phyloP scores from a whole-genome alignment of 1,140 invertebrate genomes.

The Penaeus vannamei region DNA sequence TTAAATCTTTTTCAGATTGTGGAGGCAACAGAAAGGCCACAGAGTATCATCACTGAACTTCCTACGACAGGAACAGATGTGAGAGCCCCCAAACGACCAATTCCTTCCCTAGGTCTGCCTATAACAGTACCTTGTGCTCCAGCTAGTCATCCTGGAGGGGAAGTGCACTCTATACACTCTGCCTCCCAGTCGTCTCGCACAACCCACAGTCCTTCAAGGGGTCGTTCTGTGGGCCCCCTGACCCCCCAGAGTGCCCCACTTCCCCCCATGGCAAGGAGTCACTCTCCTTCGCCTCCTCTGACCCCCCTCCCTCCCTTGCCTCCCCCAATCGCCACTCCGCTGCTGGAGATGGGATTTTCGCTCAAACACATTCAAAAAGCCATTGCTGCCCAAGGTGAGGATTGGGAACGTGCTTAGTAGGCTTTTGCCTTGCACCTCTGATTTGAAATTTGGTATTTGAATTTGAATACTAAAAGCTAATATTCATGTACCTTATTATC shows the following conservation, averaged over 20 bases:
- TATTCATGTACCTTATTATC: too few relatives aligned
- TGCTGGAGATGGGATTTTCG: slow-evolving; percentile 80
- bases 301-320: slow-evolving; percentile 71
- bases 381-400: slow-evolving; percentile 74
- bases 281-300: slow-evolving; percentile 52
- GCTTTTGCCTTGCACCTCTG: not conserved
- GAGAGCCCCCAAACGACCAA: slow-evolving; percentile 51
- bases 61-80: slow-evolving; percentile 21
- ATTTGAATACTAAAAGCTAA: too few relatives aligned
- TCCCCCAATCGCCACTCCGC: slow-evolving; percentile 75
- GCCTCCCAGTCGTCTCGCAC: slow-evolving; percentile 20
- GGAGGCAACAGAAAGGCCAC: slow-evolving; percentile 45
- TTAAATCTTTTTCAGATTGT: slow-evolving; percentile 19
- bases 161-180: slow-evolving; percentile 16
- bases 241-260: slow-evolving; percentile 58
- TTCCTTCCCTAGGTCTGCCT: slow-evolving; percentile 70
- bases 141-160: slow-evolving; percentile 57
- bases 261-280: slow-evolving; percentile 51
- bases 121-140: slow-evolving; percentile 68
- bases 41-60: slow-evolving; percentile 37
- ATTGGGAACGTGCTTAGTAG: not conserved
- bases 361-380: slow-evolving; percentile 77
- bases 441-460: not conserved
- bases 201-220: slow-evolving; percentile 65
- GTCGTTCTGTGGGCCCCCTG: slow-evolving; percentile 39